Conservation (phyloP, 2,888 invertebrate genomes). For the Nezara viridula region DNA sequence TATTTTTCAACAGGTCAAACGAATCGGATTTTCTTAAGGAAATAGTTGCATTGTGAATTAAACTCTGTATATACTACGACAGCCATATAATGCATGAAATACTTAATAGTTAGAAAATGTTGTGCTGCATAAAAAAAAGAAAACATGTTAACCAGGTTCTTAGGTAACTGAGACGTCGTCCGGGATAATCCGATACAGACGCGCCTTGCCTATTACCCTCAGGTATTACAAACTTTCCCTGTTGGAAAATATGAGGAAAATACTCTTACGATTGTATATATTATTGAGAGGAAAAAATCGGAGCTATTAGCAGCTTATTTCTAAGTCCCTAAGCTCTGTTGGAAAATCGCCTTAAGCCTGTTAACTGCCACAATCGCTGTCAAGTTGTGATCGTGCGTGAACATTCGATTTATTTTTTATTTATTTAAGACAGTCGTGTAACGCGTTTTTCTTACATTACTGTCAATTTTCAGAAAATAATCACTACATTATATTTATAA, state of each 20-base stretch:
- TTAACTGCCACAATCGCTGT: neutral
- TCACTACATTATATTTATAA: no score
- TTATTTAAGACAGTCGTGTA: no score
- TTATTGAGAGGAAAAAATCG: neutral
- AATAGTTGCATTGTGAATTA: neutral
- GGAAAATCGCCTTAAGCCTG: neutral
- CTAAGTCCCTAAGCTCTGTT: neutral
- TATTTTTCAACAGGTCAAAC: neutral
- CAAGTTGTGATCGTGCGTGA: neutral
- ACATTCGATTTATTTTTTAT: neutral
- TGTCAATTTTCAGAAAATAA: no score
- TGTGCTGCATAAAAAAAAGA: neutral
- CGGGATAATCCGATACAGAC: neutral
- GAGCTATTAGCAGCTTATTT: neutral
- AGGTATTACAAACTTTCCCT: neutral
- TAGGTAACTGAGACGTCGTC: neutral
- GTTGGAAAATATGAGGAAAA: neutral
- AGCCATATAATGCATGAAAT: slow-evolving; percentile 30
- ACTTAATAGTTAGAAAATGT: neutral
- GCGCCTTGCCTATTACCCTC: neutral
- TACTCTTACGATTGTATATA: neutral
- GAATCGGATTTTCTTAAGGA: neutral
- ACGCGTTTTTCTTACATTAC: no score
- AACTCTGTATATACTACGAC: neutral
- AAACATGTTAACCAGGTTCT: neutral